phyloP scores from a whole-genome alignment of 2,113 vertebrate species.

The Hucho hucho region DNA sequence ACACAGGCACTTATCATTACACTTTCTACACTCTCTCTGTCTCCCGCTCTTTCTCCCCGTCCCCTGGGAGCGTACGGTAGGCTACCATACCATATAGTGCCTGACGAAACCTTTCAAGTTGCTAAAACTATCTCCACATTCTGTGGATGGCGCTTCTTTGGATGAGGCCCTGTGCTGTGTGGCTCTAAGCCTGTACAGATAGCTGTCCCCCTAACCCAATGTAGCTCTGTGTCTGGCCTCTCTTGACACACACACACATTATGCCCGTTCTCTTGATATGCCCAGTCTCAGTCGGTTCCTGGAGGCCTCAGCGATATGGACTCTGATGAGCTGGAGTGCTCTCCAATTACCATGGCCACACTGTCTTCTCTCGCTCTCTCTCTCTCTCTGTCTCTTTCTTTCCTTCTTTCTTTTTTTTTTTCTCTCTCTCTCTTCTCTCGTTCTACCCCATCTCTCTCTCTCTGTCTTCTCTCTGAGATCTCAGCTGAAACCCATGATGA shows the following conservation, averaged over 20 bases:
- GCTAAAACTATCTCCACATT: too few relatives aligned
- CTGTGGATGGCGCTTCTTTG: neutral
- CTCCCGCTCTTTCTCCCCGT: neutral
- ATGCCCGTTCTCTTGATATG: neutral
- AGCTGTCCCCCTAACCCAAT: too few relatives aligned
- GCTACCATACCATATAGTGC: neutral
- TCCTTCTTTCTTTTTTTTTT: neutral
- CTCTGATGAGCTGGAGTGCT: constrained; percentile 6
- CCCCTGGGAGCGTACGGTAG: neutral
- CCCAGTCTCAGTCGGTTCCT: neutral
- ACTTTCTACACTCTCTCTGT: neutral
- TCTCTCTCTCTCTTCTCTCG: neutral
- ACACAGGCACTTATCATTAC: neutral
- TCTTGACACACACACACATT: neutral
- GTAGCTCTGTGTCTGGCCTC: too few relatives aligned
- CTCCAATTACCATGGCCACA: constrained; percentile 10
- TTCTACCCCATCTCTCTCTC: neutral
- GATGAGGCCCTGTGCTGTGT: neutral
- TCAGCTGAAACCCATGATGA: constrained; percentile 41
- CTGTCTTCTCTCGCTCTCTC: neutral
- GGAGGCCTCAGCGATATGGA: neutral
- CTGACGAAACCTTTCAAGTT: neutral
- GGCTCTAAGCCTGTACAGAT: neutral
- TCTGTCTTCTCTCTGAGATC: neutral
- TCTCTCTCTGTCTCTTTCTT: neutral